Conservation (phyloP, 2,888 invertebrate genomes). For the Tetragonisca angustula region DNA sequence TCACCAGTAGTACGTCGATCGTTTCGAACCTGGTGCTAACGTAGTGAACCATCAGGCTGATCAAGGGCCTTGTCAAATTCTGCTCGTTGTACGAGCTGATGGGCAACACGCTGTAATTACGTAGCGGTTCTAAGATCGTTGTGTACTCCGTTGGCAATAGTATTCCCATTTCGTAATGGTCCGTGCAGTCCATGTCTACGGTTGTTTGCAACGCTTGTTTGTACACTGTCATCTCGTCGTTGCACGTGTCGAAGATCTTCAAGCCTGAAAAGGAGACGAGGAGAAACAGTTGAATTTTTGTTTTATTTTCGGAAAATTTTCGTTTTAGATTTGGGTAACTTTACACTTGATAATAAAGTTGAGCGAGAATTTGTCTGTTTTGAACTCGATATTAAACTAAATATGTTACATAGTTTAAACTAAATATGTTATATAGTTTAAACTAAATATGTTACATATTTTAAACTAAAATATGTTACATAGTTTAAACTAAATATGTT, state of each 20-base stretch:
- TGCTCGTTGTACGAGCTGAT: conserved; percentile 75
- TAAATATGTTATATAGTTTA: too few species aligned
- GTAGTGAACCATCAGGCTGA: conserved; percentile 77
- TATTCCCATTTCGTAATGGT: conserved; percentile 78
- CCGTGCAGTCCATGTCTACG: conserved; percentile 76
- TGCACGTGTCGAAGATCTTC: conserved; percentile 81
- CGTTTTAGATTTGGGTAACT: too few species aligned
- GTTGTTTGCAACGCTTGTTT: conserved; percentile 76
- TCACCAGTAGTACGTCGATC: conserved; percentile 75
- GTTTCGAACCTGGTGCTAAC: conserved; percentile 73
- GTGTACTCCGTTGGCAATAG: conserved; percentile 74
- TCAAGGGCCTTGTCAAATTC: conserved; percentile 75
- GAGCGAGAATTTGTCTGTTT: too few species aligned
- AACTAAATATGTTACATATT: too few species aligned
- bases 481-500: too few species aligned
- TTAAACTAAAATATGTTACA: too few species aligned
- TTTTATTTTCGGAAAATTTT: too few species aligned
- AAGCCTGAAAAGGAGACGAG: conserved; percentile 70
- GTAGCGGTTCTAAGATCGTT: conserved; percentile 74
- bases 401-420: too few species aligned
- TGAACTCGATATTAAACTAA: too few species aligned
- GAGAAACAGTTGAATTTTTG: background rate
- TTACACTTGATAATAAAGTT: too few species aligned
- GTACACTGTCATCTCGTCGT: conserved; percentile 78
- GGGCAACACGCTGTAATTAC: conserved; percentile 75